phyloP scores from a whole-genome alignment of 1,140 invertebrate genomes.

The Leucophenga varia region DNA sequence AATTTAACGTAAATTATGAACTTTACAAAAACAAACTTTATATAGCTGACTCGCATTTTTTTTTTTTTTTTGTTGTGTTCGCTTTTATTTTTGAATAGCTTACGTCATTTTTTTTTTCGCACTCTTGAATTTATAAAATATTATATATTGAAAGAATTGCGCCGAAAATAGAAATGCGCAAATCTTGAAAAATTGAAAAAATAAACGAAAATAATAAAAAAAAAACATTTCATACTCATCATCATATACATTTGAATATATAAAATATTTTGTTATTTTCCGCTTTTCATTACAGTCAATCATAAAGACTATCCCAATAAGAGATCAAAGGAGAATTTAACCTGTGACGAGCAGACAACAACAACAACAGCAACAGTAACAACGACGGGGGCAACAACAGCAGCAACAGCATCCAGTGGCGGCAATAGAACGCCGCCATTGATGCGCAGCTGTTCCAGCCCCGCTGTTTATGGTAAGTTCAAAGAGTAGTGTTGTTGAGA shows the following conservation, averaged over 20 bases:
- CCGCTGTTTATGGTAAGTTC: slow-evolving; percentile 52
- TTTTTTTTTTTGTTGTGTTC: no score
- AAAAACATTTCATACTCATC: slow-evolving; percentile 21
- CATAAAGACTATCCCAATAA: slow-evolving; percentile 66
- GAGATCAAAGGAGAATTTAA: slow-evolving; percentile 63
- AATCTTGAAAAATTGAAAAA: background rate
- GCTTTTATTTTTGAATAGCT: no score
- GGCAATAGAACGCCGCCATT: slow-evolving; percentile 36
- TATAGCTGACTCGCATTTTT: no score
- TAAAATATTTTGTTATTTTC: slow-evolving; percentile 40
- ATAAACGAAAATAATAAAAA: background rate
- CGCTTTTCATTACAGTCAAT: slow-evolving; percentile 62
- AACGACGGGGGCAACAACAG: slow-evolving; percentile 57
- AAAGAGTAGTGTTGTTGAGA: background rate
- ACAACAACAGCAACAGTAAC: slow-evolving; percentile 60
- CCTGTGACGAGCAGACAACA: slow-evolving; percentile 45
- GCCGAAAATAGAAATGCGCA: background rate
- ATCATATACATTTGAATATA: slow-evolving; percentile 27
- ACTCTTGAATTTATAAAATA: no score
- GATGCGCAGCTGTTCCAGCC: slow-evolving; percentile 55
- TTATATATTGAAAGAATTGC: no score
- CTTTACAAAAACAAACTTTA: no score
- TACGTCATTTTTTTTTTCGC: no score
- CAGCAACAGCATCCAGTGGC: slow-evolving; percentile 63
- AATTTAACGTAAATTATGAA: no score